A percentile compares a stretch with the other conserved stretches of the same genome.
Evolutionary conservation across 2,888 invertebrate species (phyloP).

Genomic region (Lepas anatifera): DNA sequence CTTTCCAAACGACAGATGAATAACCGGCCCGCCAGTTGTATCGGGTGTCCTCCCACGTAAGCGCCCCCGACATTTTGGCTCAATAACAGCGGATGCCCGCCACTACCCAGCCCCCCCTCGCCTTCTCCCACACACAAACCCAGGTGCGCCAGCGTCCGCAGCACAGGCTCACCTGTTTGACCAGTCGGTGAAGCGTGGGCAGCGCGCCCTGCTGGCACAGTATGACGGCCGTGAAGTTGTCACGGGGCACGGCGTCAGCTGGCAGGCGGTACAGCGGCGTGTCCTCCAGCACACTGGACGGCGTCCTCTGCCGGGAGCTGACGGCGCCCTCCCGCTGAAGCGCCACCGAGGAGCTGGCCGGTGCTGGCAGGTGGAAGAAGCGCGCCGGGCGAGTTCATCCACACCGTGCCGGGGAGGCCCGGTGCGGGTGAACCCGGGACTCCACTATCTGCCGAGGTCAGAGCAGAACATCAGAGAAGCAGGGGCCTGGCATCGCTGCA

Average conservation of each 20-base stretch:
- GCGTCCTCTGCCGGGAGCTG: conserved; percentile 33
- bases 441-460: conserved; percentile 70
- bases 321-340: too few species aligned
- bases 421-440: conserved; percentile 68
- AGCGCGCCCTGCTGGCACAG: conserved; percentile 53
- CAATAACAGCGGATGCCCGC: too few species aligned
- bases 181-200: neutral
- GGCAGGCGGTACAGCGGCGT: conserved; percentile 27
- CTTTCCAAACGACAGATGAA: too few species aligned
- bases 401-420: conserved; percentile 61
- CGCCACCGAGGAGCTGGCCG: conserved; percentile 24
- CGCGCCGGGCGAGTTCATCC: conserved; percentile 85
- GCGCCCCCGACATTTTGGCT: too few species aligned
- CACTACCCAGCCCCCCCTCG: too few species aligned
- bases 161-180: neutral
- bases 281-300: conserved; percentile 17
- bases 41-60: too few species aligned
- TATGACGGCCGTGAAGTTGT: conserved; percentile 64
- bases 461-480: neutral
- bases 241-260: conserved; percentile 34
- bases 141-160: neutral
- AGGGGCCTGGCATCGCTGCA: too few species aligned
- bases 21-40: too few species aligned
- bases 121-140: too few species aligned
- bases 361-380: conserved; percentile 46